These are phyloP conservation scores for Aproaerema taeniolella DNA, from an alignment of 2,888 invertebrate species.

Conservation along the genomic window DNA sequence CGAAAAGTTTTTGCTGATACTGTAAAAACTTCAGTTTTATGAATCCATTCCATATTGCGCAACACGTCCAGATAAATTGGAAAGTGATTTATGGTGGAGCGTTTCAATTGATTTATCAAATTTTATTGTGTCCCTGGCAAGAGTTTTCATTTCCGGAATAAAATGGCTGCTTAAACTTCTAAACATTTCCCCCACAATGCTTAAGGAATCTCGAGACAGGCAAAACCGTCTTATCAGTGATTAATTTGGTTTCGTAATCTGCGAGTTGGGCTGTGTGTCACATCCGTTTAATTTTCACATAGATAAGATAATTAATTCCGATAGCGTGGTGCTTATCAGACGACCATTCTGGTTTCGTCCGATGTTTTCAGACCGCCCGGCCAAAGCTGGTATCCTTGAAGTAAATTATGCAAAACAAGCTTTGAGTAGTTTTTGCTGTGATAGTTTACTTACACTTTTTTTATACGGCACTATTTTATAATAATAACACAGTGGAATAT, in stretches of 20 bases:
- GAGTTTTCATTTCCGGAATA: background rate
- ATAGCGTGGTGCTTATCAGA: constrained; percentile 41
- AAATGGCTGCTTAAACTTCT: background rate
- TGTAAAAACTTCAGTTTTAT: too few relatives aligned
- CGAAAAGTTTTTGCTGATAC: too few relatives aligned
- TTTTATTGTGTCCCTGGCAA: too few relatives aligned
- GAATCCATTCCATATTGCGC: too few relatives aligned
- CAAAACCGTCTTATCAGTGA: constrained; percentile 41
- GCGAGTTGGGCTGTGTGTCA: constrained; percentile 41
- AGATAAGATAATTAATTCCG: constrained; percentile 59
- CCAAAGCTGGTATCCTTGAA: constrained; percentile 21
- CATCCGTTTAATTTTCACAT: constrained; percentile 53
- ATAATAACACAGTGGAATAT: too few relatives aligned
- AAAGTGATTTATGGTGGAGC: too few relatives aligned
- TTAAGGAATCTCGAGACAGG: constrained; percentile 8
- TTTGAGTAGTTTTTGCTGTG: too few relatives aligned
- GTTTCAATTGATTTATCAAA: too few relatives aligned
- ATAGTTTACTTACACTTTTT: too few relatives aligned
- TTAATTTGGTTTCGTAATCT: constrained; percentile 58
- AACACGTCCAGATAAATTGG: too few relatives aligned
- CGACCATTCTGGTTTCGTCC: constrained; percentile 31
- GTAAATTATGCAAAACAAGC: constrained; percentile 20
- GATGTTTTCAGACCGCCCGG: constrained; percentile 19
- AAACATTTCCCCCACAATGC: background rate
- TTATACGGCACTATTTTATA: too few relatives aligned